phyloP scores from a whole-genome alignment of 2,797 vertebrate species.

The Spizella passerina region DNA sequence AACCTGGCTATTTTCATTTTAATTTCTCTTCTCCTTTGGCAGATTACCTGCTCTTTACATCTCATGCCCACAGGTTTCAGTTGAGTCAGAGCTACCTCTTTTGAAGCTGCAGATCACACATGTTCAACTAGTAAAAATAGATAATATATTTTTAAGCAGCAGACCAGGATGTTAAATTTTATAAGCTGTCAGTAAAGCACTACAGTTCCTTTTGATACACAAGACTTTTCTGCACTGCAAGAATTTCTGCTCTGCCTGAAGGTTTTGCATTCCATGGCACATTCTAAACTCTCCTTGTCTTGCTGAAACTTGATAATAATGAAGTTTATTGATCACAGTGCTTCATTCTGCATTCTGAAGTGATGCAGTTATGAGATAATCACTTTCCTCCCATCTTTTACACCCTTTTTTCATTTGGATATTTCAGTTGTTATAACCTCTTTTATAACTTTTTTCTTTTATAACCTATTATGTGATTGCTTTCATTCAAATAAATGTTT shows the following conservation, averaged over 20 bases:
- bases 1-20: not conserved
- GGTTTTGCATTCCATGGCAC: not conserved
- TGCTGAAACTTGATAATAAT: not conserved
- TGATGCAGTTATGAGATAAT: not conserved
- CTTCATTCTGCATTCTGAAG: not conserved
- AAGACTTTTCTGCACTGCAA: not conserved
- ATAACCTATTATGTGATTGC: not conserved
- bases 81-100: not conserved
- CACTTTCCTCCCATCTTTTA: not conserved
- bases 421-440: not conserved
- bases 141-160: not conserved
- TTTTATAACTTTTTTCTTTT: not conserved
- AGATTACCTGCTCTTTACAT: not conserved
- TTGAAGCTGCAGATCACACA: not conserved
- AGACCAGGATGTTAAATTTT: not conserved
- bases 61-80: not conserved
- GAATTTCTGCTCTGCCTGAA: not conserved
- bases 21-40: not conserved
- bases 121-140: not conserved
- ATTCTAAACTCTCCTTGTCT: not conserved
- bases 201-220: not conserved
- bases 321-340: not conserved
- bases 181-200: not conserved
- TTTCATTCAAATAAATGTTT: not conserved
- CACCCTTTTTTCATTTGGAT: not conserved